Percentiles rank a stretch among this genome's conserved stretches.
These are phyloP conservation scores for Lycaon pictus DNA, from an alignment of 2,113 vertebrate genomes.

Conservation along the genomic window DNA sequence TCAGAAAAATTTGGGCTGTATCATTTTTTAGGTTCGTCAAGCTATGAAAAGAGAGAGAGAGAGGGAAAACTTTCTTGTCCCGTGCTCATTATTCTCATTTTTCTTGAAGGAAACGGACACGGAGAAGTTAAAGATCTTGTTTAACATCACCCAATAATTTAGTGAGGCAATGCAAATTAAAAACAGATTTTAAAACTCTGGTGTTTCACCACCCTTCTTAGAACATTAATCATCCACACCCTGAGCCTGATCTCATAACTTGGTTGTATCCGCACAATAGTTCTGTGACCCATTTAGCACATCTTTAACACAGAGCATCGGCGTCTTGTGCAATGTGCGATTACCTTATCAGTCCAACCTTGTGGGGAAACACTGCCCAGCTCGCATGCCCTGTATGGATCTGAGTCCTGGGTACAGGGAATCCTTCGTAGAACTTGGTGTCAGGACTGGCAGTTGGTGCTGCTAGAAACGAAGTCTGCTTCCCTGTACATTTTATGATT, in stretches of 20 bases:
- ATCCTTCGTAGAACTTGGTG: background rate
- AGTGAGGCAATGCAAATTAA: constrained; percentile 70
- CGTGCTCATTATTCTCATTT: background rate
- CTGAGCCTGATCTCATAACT: constrained; percentile 34
- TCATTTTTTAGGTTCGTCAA: background rate
- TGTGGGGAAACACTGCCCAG: background rate
- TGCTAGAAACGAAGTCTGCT: background rate
- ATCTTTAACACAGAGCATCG: fast-evolving
- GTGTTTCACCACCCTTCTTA: constrained; percentile 62
- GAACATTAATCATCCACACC: constrained; percentile 19
- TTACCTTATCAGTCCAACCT: background rate
- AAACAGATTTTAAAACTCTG: constrained; percentile 57
- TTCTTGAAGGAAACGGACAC: constrained; percentile 10
- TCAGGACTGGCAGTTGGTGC: background rate
- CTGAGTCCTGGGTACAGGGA: background rate
- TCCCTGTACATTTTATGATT: background rate
- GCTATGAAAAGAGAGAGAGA: background rate
- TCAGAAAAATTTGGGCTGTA: background rate
- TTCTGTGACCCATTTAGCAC: constrained; percentile 55
- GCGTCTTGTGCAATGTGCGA: background rate
- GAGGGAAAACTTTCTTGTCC: background rate
- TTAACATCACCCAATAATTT: constrained; percentile 58
- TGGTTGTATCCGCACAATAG: background rate
- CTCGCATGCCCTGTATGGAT: fast-evolving
- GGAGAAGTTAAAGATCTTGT: constrained; percentile 16